phyloP scores from a whole-genome alignment of 2,113 vertebrate species.

The Elgaria multicarinata region DNA sequence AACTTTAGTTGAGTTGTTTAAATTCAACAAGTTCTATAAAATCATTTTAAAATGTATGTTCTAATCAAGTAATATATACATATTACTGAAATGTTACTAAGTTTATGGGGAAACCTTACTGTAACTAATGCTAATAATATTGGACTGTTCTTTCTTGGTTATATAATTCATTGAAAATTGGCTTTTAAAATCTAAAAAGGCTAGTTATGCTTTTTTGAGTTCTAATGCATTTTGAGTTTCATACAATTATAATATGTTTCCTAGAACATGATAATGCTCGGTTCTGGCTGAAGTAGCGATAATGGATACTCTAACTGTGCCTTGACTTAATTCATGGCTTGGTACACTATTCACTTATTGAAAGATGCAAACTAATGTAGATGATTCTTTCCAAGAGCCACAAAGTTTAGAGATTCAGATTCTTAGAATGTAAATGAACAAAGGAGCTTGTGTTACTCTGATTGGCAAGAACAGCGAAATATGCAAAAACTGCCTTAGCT shows the following conservation, averaged over 20 bases:
- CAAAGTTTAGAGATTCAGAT: background rate
- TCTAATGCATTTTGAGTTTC: background rate
- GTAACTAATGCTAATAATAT: background rate
- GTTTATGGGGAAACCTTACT: background rate
- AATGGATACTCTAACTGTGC: background rate
- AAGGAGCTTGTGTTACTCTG: background rate
- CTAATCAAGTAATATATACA: background rate
- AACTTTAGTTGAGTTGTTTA: background rate
- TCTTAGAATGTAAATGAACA: background rate
- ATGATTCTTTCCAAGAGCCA: background rate
- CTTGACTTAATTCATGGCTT: background rate
- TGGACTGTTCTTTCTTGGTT: background rate
- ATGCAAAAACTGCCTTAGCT: background rate
- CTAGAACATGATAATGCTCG: background rate
- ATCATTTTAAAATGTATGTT: background rate
- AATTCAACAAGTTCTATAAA: background rate
- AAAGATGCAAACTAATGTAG: background rate
- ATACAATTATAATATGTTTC: background rate
- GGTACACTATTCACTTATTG: background rate
- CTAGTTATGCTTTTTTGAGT: background rate
- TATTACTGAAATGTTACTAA: background rate
- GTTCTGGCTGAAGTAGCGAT: background rate
- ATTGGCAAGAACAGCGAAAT: background rate
- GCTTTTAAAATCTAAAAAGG: background rate
- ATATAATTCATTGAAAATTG: background rate